Percentiles rank a stretch among this genome's conserved stretches.
phyloP scores from a whole-genome alignment of 1,140 invertebrate genomes.

The Bombus ignitus region DNA sequence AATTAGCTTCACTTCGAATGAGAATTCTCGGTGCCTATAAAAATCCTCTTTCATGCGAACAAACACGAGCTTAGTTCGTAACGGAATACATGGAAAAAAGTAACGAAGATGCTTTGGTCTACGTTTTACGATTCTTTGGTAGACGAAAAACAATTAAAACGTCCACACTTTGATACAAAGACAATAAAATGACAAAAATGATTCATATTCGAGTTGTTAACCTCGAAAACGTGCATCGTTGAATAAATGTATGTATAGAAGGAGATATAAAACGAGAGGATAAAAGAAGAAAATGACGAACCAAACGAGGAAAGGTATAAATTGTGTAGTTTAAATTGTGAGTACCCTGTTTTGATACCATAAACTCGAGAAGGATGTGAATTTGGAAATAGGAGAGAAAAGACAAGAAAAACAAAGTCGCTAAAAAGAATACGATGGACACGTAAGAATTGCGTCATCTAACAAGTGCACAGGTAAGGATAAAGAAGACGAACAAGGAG shows the following conservation, averaged over 20 bases:
- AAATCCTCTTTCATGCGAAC: background rate
- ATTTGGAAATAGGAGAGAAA: background rate
- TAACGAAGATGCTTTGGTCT: background rate
- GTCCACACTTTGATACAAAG: background rate
- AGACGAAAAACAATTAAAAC: no score
- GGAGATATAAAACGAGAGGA: background rate
- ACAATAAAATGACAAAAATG: background rate
- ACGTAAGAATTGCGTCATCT: constrained; percentile 59
- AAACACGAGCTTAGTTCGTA: background rate
- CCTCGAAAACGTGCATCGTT: background rate
- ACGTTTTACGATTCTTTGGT: background rate
- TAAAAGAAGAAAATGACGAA: background rate
- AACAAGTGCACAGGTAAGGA: constrained; percentile 7
- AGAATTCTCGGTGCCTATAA: background rate
- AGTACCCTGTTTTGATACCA: background rate
- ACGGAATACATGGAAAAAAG: background rate
- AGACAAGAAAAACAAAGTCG: background rate
- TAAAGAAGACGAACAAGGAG: background rate
- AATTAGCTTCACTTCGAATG: constrained; percentile 22
- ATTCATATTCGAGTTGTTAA: background rate
- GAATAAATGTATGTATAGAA: background rate
- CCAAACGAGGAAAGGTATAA: background rate
- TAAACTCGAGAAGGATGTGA: background rate
- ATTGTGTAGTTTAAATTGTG: background rate
- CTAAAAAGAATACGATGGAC: constrained; percentile 7